Evolutionary conservation across 2,113 vertebrate genomes (phyloP).

Genomic region (Tauraco erythrolophus): DNA sequence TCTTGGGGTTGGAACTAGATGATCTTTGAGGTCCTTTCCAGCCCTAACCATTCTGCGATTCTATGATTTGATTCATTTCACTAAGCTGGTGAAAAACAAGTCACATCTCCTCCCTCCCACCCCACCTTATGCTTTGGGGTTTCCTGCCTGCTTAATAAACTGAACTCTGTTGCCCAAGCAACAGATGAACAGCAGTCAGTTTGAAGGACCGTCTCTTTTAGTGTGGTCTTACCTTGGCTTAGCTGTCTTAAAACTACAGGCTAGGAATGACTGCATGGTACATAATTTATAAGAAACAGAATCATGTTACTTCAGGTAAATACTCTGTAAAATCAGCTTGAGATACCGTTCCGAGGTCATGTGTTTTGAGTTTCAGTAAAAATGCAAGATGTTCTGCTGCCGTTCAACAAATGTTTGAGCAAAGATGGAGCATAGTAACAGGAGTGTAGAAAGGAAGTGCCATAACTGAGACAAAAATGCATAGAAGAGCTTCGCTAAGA

Average conservation of each 20-base stretch:
- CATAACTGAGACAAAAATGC: neutral
- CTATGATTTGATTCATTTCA: conserved; percentile 40
- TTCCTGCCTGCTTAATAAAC: conserved; percentile 36
- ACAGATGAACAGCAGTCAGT: neutral
- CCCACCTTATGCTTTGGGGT: neutral
- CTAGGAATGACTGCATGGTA: neutral
- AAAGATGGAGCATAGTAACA: neutral
- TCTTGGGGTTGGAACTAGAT: too few relatives aligned
- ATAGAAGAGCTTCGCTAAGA: neutral
- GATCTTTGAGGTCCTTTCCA: too few relatives aligned
- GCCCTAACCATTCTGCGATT: too few relatives aligned
- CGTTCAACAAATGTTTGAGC: neutral
- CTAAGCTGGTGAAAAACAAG: conserved; percentile 41
- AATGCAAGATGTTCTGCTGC: neutral
- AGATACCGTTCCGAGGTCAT: neutral
- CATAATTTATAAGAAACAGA: neutral
- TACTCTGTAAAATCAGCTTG: neutral
- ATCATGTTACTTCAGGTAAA: neutral
- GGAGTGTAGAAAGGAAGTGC: neutral
- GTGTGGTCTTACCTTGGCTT: neutral
- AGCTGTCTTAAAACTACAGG: neutral
- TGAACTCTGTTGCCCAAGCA: neutral
- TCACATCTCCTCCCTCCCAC: neutral
- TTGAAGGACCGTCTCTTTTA: neutral
- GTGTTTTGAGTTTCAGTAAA: neutral